phyloP scores from a whole-genome alignment of 30 jellyfish, hydroid and myxozoan genomes.

The Aurelia aurita region DNA sequence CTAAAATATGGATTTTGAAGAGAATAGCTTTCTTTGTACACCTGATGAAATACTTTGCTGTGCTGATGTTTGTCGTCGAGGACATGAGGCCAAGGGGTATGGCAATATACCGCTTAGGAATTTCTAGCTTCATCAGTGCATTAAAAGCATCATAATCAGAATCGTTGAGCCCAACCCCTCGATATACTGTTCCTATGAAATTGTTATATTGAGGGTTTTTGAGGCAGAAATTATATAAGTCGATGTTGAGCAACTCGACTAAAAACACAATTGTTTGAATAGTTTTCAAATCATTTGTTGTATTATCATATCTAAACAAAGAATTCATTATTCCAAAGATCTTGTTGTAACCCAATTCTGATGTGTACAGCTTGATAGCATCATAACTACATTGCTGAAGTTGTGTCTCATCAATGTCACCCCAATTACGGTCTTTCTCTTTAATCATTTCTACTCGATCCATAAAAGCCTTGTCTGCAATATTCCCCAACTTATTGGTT shows the following conservation, averaged over 20 bases:
- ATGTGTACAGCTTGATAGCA: slow-evolving; percentile 68
- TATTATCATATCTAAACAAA: slow-evolving; percentile 73
- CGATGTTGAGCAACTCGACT: slow-evolving; percentile 82
- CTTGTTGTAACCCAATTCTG: slow-evolving; percentile 72
- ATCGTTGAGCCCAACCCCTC: slow-evolving; percentile 75
- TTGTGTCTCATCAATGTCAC: slow-evolving; percentile 77
- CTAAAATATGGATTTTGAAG: slow-evolving; percentile 75
- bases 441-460: slow-evolving; percentile 36
- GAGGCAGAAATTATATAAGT: slow-evolving; percentile 70
- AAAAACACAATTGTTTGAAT: slow-evolving; percentile 79
- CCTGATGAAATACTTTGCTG: slow-evolving; percentile 60
- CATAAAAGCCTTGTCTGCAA: slow-evolving; percentile 33
- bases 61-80: slow-evolving; percentile 39
- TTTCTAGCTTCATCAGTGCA: slow-evolving; percentile 41
- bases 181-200: slow-evolving; percentile 81
- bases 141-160: slow-evolving; percentile 66
- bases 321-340: slow-evolving; percentile 71
- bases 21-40: slow-evolving; percentile 56
- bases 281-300: slow-evolving; percentile 47
- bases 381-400: slow-evolving; percentile 39
- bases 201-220: slow-evolving; percentile 53
- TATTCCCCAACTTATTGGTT: slow-evolving; percentile 11
- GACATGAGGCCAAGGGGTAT: slow-evolving; percentile 90
- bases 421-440: slow-evolving; percentile 72
- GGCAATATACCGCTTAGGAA: slow-evolving; percentile 81